A percentile compares a stretch with the other conserved stretches of the same genome.
Evolutionary conservation across 2,888 invertebrate species (phyloP).

Genomic region (Mechanitis messenoides): DNA sequence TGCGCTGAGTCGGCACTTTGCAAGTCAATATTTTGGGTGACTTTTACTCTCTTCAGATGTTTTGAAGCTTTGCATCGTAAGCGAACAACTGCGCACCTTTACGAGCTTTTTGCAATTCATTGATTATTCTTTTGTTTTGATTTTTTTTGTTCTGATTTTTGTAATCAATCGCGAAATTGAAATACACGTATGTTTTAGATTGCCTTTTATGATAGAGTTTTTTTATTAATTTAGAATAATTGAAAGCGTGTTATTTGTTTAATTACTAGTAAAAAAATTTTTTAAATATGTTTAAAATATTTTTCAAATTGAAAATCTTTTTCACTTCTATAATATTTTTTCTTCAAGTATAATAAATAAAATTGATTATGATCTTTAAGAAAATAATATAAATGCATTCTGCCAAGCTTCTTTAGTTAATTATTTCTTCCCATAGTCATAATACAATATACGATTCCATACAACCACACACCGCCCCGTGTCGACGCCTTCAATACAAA

Average conservation of each 20-base stretch:
- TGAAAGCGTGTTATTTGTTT: too few relatives aligned
- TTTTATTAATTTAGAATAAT: conserved; percentile 2
- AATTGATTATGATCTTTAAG: not conserved
- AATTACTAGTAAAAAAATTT: too few relatives aligned
- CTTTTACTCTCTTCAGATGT: conserved; percentile 42
- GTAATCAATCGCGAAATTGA: conserved; percentile 45
- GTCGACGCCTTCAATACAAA: conserved; percentile 45
- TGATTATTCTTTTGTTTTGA: conserved; percentile 56
- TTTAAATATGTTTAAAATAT: too few relatives aligned
- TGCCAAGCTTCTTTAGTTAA: conserved; percentile 17
- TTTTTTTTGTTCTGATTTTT: conserved; percentile 40
- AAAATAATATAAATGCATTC: conserved; percentile 7
- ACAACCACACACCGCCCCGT: conserved; percentile 51
- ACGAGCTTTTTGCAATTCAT: conserved; percentile 43
- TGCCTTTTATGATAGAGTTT: conserved; percentile 14
- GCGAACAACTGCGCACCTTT: conserved; percentile 65
- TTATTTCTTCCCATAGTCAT: conserved; percentile 24
- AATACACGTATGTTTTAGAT: conserved; percentile 36
- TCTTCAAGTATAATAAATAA: too few relatives aligned
- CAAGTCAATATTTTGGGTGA: conserved; percentile 75
- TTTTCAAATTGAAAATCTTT: too few relatives aligned
- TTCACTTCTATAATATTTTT: too few relatives aligned
- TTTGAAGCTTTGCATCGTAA: conserved; percentile 47
- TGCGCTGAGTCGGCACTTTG: conserved; percentile 68
- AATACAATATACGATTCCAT: conserved; percentile 30